These are phyloP conservation scores for Neotoma lepida DNA, from an alignment of 2,113 vertebrate genomes.

Conservation along the genomic window DNA sequence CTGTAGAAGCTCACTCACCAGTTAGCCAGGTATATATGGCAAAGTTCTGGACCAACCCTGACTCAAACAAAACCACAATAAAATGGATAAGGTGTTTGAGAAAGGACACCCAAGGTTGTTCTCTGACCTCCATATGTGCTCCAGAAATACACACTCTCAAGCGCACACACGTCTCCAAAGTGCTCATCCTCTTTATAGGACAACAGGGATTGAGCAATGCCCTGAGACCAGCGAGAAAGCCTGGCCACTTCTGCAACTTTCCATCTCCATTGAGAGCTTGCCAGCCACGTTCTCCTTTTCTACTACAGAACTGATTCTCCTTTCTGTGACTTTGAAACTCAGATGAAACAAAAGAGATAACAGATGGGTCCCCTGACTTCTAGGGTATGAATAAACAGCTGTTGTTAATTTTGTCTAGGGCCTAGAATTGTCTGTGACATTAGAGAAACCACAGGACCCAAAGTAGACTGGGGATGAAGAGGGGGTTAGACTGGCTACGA, in stretches of 20 bases:
- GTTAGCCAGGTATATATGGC: neutral
- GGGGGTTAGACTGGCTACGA: neutral
- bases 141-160: neutral
- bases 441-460: neutral
- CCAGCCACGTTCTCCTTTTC: neutral
- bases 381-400: constrained; percentile 18
- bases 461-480: neutral
- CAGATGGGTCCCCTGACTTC: neutral
- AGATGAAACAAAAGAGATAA: neutral
- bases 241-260: neutral
- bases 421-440: neutral
- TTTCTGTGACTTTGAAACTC: constrained; percentile 40
- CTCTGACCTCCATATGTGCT: neutral
- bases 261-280: neutral
- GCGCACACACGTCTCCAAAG: neutral
- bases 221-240: neutral
- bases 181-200: neutral
- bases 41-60: neutral
- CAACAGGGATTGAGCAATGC: neutral
- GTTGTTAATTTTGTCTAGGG: constrained; percentile 6
- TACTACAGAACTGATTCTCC: neutral
- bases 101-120: neutral
- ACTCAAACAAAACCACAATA: neutral
- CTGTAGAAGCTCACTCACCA: too few species aligned
- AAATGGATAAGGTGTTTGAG: neutral